Evolutionary conservation across 2,797 vertebrate genomes (phyloP), one percentile per base, ranked within the genome.

Genomic region (Bovichtus variegatus): DNA sequence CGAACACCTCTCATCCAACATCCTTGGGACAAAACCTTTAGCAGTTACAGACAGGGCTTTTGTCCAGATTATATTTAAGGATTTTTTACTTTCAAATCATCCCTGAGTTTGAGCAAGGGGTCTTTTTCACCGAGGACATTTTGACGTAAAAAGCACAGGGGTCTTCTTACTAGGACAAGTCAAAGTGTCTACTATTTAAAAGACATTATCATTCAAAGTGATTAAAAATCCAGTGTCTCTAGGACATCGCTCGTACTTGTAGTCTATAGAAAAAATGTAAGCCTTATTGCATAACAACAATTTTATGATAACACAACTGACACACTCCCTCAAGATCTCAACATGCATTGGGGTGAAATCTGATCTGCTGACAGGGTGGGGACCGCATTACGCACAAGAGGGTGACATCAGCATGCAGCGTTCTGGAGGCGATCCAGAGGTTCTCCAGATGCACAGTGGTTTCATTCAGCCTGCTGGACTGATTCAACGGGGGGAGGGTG

Each of bases 361-460:
- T 80, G 76, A 91, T 72, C 81, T 3, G 4, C 47, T 71, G 62
- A 67, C 74, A 89, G 92, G 93, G 89, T 91, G 91, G 87, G 73
- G 90, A 69, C 69, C 75, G 69, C 80, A 87, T 82, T 73, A 82
- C 80, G 46, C 76, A 78, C 82, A 67, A 62, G 57, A 74, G 82
- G 80, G 72, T 94, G 93, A 95, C 92, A 87, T 94, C 93, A 94
- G 78, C 81, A 66, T 67, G 41, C 40, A 76, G 61, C 25, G 65
- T 77, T 62, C 84, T 89, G 91, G 90, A 92, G 84, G 78, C 25
- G 27, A 79, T 91, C 89, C 85, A 92, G 87, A 85, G 83, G 83
- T 91, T 87, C 77, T 90, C 82, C 91, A 91, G 83, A 91, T 91
- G 85, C 79, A 92, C 91, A 90, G 82, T 80, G 85, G 64, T 76